phyloP scores from a whole-genome alignment of 2,797 vertebrate genomes.

The Crocodylus rhombifer region DNA sequence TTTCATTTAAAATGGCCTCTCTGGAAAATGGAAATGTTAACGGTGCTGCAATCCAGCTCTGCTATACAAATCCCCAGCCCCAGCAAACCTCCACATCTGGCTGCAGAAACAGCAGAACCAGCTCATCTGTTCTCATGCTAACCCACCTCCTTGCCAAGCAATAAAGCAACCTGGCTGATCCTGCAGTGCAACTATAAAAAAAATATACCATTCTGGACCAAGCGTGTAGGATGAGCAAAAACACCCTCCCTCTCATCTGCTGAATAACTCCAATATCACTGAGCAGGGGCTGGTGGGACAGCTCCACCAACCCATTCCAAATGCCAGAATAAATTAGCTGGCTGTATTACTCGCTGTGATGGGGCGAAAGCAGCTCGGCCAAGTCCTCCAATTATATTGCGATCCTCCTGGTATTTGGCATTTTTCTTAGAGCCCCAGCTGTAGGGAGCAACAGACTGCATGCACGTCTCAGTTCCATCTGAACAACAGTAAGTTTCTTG shows the following conservation, averaged over 20 bases:
- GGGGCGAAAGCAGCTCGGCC: rapidly evolving
- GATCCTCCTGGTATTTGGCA: rapidly evolving
- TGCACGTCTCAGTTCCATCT: not conserved
- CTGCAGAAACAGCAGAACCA: not conserved
- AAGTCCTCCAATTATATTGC: rapidly evolving
- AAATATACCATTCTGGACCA: too few species aligned
- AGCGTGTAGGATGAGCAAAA: not conserved
- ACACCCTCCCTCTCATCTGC: too few species aligned
- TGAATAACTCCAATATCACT: rapidly evolving
- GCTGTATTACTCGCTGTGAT: rapidly evolving
- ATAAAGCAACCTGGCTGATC: not conserved
- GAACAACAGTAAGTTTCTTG: too few species aligned
- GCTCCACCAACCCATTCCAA: rapidly evolving
- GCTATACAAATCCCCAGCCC: not conserved
- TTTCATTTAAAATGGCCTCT: not conserved
- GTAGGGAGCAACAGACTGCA: not conserved
- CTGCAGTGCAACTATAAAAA: not conserved
- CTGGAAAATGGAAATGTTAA: not conserved
- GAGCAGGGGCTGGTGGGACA: not conserved
- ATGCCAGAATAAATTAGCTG: too few species aligned
- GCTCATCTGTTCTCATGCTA: rapidly evolving
- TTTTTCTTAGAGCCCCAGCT: not conserved
- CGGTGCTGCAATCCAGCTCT: not conserved
- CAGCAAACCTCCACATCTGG: not conserved
- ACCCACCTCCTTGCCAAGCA: rapidly evolving